Base-by-base conservation (phyloP, 1,140 invertebrate genomes). In the Dryas iulia region DNA sequence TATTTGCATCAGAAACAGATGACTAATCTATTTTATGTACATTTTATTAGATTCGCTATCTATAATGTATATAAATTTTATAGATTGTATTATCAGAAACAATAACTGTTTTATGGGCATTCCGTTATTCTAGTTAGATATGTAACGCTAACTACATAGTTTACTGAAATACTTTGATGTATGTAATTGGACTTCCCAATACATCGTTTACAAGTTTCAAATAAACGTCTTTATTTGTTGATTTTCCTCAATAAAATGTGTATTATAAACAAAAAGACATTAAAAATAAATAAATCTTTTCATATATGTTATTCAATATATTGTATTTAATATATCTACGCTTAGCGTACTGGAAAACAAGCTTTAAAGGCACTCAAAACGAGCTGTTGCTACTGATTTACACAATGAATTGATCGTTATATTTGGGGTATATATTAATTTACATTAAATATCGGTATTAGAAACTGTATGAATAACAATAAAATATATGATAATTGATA, bases 161-260 rank as follows among this genome's bases (percentile, higher is more conserved):
- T 69, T 66, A 69, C 63, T 60, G 33, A 57, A 30, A 56, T 59
- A 64, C 61, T 75, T 71, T 54, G 56, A 66, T 47, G 12, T 35
- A 35, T 26, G 35, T 71, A 69, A 74, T 68, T 66, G 69, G 69
- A 62, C 21, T 71, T 74, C 59, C 73, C 73, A 69, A 68, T 66
- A 52, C 23, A 39, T 53, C 35, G 54, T 47, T 58, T 59, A 25
- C 4, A 31, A 31, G 18, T 28, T 31, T 33, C 33, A 68, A 62
- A 23, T 54, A 12, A 31, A 31, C 18, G 14, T 57, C 10, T 57
- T 61, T 26, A 60, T 60, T 61, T 26, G 6, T 21, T 18, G n/a
- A 24, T 52, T 66, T 66, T 66, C 64, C 64, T 47, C 18, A 33
- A 64, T 65, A 65, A 47, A 47, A 18, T 8, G n/a, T 35, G 5